Evolutionary conservation across 2,797 vertebrate genomes (phyloP).

Genomic region (Ibycter americanus): DNA sequence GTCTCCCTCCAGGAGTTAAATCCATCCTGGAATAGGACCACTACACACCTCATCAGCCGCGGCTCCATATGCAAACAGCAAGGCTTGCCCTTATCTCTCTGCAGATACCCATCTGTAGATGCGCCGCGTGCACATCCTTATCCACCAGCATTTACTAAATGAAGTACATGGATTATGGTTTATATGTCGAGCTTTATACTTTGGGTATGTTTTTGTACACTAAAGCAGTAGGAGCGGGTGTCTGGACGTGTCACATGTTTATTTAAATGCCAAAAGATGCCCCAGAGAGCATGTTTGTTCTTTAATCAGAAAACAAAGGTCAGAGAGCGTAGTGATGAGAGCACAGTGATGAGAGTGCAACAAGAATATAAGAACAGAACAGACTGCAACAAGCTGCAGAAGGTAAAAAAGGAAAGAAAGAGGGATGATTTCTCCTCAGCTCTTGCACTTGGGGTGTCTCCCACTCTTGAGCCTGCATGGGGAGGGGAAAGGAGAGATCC

Average conservation of each 20-base stretch:
- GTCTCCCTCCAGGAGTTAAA: neutral
- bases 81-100: neutral
- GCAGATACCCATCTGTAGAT: neutral
- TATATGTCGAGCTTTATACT: rapidly evolving
- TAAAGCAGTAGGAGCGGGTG: neutral
- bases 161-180: rapidly evolving
- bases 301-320: neutral
- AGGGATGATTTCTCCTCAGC: neutral
- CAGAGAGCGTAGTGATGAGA: neutral
- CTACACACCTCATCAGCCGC: neutral
- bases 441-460: neutral
- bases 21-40: neutral
- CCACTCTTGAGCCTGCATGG: too few species aligned
- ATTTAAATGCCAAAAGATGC: neutral
- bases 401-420: neutral
- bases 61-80: neutral
- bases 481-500: neutral
- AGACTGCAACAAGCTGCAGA: neutral
- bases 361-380: neutral
- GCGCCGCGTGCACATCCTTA: neutral
- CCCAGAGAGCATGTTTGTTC: neutral
- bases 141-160: neutral
- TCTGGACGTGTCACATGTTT: rapidly evolving
- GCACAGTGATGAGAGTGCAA: neutral
- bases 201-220: neutral